Conservation (phyloP, 2,888 invertebrate species). For the Conops quadrifasciatus region DNA sequence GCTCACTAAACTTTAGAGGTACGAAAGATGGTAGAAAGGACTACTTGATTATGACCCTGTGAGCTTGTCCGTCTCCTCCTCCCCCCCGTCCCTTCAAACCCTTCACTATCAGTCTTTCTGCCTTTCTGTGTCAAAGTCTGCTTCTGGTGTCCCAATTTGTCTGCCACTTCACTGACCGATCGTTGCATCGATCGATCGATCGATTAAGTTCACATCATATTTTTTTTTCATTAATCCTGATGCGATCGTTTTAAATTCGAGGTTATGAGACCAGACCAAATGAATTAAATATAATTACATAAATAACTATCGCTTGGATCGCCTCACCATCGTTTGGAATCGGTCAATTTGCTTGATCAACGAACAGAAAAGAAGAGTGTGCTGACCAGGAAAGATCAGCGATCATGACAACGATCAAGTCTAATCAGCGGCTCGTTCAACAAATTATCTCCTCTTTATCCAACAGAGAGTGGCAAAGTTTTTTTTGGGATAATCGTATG, state of each 20-base stretch:
- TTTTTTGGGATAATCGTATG: slow-evolving; percentile 41
- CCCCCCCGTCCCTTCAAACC: too few relatives aligned
- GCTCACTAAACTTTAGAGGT: too few relatives aligned
- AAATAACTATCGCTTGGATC: not conserved
- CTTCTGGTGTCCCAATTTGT: too few relatives aligned
- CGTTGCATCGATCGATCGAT: slow-evolving; percentile 10
- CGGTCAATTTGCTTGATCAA: not conserved
- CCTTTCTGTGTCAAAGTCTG: too few relatives aligned
- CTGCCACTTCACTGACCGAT: not conserved
- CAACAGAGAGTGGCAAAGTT: slow-evolving; percentile 40
- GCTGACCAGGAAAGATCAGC: not conserved
- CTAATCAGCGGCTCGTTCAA: slow-evolving; percentile 24
- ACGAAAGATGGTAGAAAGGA: not conserved
- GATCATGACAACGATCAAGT: slow-evolving; percentile 4
- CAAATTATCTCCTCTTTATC: slow-evolving; percentile 40
- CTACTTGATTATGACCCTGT: slow-evolving; percentile 24
- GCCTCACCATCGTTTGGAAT: not conserved
- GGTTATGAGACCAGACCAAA: not conserved
- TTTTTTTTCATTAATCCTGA: slow-evolving; percentile 27
- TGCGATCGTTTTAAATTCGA: slow-evolving; percentile 11
- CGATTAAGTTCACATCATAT: not conserved
- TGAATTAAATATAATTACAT: slow-evolving; percentile 5
- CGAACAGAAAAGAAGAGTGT: not conserved
- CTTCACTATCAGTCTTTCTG: too few relatives aligned
- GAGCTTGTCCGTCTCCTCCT: not conserved